Percentiles rank a stretch among this genome's conserved stretches.
phyloP scores from a whole-genome alignment of 1,140 invertebrate genomes.

The Euura lappo region DNA sequence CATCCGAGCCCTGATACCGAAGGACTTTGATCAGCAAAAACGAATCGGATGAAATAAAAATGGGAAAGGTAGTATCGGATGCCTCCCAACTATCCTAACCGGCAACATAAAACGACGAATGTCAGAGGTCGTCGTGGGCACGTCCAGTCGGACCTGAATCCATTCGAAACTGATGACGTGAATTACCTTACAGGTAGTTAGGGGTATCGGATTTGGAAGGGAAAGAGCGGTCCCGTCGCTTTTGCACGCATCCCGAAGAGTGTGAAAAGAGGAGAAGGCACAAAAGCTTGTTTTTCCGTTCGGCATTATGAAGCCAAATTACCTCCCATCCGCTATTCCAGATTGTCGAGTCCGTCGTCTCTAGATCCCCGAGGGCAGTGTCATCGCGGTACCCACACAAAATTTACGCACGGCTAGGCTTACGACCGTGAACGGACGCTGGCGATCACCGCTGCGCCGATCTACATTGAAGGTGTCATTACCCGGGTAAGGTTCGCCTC shows the following conservation, averaged over 20 bases:
- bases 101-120: not conserved
- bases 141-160: not conserved
- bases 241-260: too few relatives aligned
- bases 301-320: too few relatives aligned
- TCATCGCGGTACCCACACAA: not conserved
- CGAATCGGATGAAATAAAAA: too few relatives aligned
- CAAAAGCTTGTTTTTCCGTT: not conserved
- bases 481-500: not conserved
- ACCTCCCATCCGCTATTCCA: not conserved
- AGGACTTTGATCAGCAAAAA: not conserved
- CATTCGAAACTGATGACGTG: not conserved
- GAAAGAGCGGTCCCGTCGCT: too few relatives aligned
- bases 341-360: not conserved
- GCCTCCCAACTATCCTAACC: not conserved
- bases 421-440: not conserved
- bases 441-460: not conserved
- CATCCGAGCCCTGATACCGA: not conserved
- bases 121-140: constrained; percentile 1
- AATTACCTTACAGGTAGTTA: not conserved
- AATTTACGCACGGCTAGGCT: constrained; percentile 1
- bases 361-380: not conserved
- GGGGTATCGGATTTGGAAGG: too few relatives aligned
- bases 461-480: constrained; percentile 5
- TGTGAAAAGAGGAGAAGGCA: too few relatives aligned
- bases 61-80: too few relatives aligned